Evolutionary conservation across 2,888 invertebrate species (phyloP), one percentile per base, ranked within the genome.

Genomic region (Timema podura): DNA sequence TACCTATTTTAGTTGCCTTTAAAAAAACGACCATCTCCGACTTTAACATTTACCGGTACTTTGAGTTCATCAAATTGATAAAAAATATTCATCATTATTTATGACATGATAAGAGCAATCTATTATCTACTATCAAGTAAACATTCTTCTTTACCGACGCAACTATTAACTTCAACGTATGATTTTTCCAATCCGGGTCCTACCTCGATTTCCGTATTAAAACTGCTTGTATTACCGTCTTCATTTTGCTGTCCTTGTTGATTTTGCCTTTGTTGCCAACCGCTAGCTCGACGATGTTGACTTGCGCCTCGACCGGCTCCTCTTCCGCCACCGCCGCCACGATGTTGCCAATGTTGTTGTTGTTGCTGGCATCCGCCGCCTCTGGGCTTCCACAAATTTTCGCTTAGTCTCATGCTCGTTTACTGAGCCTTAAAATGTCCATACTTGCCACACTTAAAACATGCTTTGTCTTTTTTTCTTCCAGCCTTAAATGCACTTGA

Each of bases 401-500:
- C 30, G 3, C 5, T 51, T n/a, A 3, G n/a, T 1, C 51, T n/a
- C 51, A n/a, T 51, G 51, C 51, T 51, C 51, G 11, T 11, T 11
- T 2, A 51, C 51, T 51, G 51, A 2, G 51, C 51, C 5, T 51
- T 51, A n/a, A 30, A 30, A 30, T 30, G 1, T 30, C 30, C 30
- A 1, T 30, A 30, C 3, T 30, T 30, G 30, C 30, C 30, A 30
- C 30, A 30, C 30, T 30, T 30, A 30, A 51, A 51, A 51, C 49
- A 51, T 3, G 51, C 51, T 51, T n/a, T 51, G 51, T 51, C 51
- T n/a, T 51, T 51, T n/a, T 51, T 51, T 51, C 51, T 51, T 51
- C 5, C 51, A 51, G 1, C n/a, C 51, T 51, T 51, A 11, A 51
- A n/a, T n/a, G n/a, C n/a, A 51, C 51, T 1, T 1, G 11, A 5